Evolutionary conservation across 2,888 invertebrate genomes (phyloP), one percentile per base, ranked within the genome.

Genomic region (Geotrupes spiniger): DNA sequence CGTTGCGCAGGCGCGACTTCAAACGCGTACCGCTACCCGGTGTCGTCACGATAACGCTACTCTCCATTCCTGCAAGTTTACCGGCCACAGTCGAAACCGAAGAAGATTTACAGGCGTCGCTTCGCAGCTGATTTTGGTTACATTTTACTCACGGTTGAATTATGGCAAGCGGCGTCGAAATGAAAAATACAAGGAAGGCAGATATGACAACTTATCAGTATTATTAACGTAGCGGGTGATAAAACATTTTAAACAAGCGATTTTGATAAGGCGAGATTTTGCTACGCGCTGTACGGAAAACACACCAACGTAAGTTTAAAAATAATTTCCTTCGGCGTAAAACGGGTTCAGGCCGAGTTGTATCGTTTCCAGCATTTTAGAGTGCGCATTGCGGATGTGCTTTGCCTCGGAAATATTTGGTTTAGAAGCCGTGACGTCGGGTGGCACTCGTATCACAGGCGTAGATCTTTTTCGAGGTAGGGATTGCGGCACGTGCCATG

Each of bases 11-110:
- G 74, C 68, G 62, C 74, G 74, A 45, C 74, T 74, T 54, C 42
- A 60, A 51, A 17, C 61, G 58, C 38, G 56, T 73, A 61, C 69
- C 76, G 58, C 72, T 75, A 59, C 72, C 75, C 47, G 76, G 72
- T 63, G 76, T 74, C 69, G 77, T 75, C 62, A 78, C 72, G 42
- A 64, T 58, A 60, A 77, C 78, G 67, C 78, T 75, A 67, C 78
- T 75, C 66, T 78, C 78, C 78, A 78, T 78, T 52, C 29, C 29
- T 10, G 12, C 14, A 33, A 33, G 11, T 29, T 29, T 29, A 29
- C 11, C 29, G n/a, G n/a, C 21, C 21, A 21, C 21, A 3, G 21
- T 21, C 21, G 21, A 21, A 21, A 21, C 6, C n/a, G n/a, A n/a
- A n/a, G n/a, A n/a, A n/a, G n/a, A n/a, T n/a, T n/a, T n/a, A n/a